phyloP scores from a whole-genome alignment of 2,797 vertebrate species.

The Leptodactylus fallax region DNA sequence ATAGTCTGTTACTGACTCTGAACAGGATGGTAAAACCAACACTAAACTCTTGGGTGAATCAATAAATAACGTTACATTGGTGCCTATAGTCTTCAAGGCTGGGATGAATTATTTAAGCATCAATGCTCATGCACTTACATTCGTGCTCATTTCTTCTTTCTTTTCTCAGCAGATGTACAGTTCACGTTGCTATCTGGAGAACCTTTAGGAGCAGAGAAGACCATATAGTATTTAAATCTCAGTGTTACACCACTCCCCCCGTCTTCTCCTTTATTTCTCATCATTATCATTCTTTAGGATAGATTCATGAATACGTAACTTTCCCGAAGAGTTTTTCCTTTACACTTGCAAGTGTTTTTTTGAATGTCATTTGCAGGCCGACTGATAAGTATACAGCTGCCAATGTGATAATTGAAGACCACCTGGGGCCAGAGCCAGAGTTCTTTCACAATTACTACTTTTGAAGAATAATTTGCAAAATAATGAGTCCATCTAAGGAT shows the following conservation, averaged over 20 bases:
- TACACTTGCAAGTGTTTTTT: constrained; percentile 50
- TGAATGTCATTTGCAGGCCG: constrained; percentile 65
- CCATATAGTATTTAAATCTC: constrained; percentile 67
- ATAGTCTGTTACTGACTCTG: too few species aligned
- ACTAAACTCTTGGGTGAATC: too few species aligned
- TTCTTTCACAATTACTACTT: constrained; percentile 64
- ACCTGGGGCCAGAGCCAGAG: constrained; percentile 67
- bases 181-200: background rate
- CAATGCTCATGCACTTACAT: background rate
- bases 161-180: background rate
- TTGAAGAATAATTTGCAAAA: constrained; percentile 62
- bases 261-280: constrained; percentile 29
- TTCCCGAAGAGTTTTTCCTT: constrained; percentile 66
- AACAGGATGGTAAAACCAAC: too few species aligned
- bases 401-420: constrained; percentile 68
- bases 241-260: constrained; percentile 64
- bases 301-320: constrained; percentile 65
- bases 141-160: background rate
- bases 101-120: background rate
- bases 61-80: background rate
- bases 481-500: constrained; percentile 55
- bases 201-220: constrained; percentile 47
- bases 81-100: background rate
- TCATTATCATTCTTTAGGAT: constrained; percentile 64
- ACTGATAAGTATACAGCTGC: constrained; percentile 67